Evolutionary conservation across 2,797 vertebrate species (phyloP).

Genomic region (Potorous gilbertii): DNA sequence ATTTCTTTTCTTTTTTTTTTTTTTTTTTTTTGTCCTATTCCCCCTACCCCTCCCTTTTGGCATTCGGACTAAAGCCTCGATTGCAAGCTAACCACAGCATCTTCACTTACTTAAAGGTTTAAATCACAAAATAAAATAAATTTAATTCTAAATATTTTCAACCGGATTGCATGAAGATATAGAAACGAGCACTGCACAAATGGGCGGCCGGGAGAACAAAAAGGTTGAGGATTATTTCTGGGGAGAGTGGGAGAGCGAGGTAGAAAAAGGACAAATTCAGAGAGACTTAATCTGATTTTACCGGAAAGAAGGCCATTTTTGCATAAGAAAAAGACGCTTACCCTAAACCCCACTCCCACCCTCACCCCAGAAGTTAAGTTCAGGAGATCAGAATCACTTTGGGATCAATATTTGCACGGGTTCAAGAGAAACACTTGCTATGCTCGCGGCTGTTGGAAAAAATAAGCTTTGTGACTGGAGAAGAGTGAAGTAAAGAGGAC

Average conservation of each 20-base stretch:
- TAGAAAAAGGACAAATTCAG: constrained; percentile 69
- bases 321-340: constrained; percentile 76
- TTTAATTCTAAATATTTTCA: constrained; percentile 74
- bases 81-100: constrained; percentile 77
- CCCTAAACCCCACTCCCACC: constrained; percentile 61
- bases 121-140: constrained; percentile 72
- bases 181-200: constrained; percentile 75
- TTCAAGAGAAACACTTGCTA: constrained; percentile 30
- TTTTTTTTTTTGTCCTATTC: constrained; percentile 60
- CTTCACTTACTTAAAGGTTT: constrained; percentile 76
- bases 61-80: constrained; percentile 81
- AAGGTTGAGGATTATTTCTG: constrained; percentile 30
- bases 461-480: background rate
- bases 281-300: constrained; percentile 63
- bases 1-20: constrained; percentile 53
- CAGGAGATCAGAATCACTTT: constrained; percentile 64
- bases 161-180: constrained; percentile 71
- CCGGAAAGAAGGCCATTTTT: constrained; percentile 74
- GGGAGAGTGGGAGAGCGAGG: constrained; percentile 52
- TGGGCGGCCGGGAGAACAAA: constrained; percentile 59
- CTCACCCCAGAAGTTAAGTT: constrained; percentile 73
- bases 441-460: constrained; percentile 38
- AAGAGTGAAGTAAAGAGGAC: background rate
- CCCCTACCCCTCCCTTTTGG: constrained; percentile 77
- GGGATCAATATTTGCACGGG: constrained; percentile 57